Conservation (phyloP, 2,113 vertebrate species). For the Onychostoma macrolepis region DNA sequence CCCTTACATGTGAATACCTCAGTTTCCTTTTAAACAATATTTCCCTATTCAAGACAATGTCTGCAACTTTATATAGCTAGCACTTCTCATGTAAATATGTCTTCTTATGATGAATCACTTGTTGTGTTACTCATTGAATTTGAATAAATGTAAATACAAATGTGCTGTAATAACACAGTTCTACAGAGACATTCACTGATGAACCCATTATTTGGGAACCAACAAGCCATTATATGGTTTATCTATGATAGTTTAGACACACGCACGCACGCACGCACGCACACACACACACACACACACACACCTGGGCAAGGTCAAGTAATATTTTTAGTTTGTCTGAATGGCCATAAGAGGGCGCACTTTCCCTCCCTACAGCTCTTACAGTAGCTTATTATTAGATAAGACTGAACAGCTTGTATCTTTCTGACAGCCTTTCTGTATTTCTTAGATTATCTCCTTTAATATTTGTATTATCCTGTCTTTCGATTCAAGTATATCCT, state of each 20-base stretch:
- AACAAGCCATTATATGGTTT: not conserved
- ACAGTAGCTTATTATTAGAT: not conserved
- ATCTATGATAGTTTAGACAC: not conserved
- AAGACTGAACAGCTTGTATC: not conserved
- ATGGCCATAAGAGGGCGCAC: constrained; percentile 28
- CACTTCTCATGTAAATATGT: not conserved
- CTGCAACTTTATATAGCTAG: not conserved
- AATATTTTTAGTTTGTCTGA: not conserved
- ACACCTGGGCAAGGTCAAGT: no score
- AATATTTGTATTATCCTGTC: not conserved
- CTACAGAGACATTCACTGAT: not conserved
- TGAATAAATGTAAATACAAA: not conserved
- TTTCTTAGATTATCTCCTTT: not conserved
- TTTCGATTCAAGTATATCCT: not conserved
- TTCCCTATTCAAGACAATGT: not conserved
- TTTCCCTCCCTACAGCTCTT: not conserved
- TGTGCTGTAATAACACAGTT: not conserved
- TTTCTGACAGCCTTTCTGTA: not conserved
- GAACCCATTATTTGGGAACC: not conserved
- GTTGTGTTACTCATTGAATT: no score
- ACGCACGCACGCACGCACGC: not conserved
- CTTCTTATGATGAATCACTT: no score
- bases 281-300: no score
- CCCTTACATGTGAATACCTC: not conserved
- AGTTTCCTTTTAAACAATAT: not conserved